Evolutionary conservation across 2,888 invertebrate genomes (phyloP).

Genomic region (Protophormia terraenovae): DNA sequence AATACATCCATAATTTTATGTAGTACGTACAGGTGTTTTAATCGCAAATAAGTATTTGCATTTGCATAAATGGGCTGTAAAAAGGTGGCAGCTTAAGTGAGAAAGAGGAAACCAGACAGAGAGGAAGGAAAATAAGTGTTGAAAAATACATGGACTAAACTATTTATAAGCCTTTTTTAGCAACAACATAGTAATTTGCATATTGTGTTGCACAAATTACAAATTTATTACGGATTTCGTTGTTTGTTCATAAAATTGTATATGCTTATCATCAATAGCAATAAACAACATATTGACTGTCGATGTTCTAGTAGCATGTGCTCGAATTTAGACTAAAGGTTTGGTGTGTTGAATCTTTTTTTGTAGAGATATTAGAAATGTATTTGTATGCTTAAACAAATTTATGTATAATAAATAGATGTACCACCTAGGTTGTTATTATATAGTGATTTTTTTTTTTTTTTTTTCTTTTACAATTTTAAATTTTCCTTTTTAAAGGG

Average conservation of each 20-base stretch:
- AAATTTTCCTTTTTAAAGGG: not conserved
- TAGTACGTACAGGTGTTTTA: conserved; percentile 53
- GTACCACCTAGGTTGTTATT: too few relatives aligned
- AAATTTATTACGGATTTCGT: conserved; percentile 63
- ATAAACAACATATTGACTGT: conserved; percentile 63
- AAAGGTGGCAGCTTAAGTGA: not conserved
- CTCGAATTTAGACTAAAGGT: not conserved
- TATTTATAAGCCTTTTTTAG: conserved; percentile 32
- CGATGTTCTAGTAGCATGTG: not conserved
- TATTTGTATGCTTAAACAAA: not conserved
- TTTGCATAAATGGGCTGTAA: conserved; percentile 51
- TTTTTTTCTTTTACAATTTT: not conserved
- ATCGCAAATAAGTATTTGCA: conserved; percentile 58
- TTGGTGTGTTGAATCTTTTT: not conserved
- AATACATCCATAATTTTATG: conserved; percentile 45
- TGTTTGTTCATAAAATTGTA: conserved; percentile 64
- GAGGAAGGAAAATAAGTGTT: not conserved
- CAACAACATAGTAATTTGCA: conserved; percentile 43
- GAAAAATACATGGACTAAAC: not conserved
- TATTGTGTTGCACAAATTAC: conserved; percentile 63
- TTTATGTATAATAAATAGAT: too few relatives aligned
- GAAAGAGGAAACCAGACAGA: not conserved
- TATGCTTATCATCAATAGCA: conserved; percentile 61
- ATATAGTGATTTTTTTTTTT: too few relatives aligned
- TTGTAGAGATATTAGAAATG: not conserved